Percentiles rank a stretch among this genome's conserved stretches.
Conservation (phyloP, 2,888 invertebrate species). For the Steinernema carpocapsae region DNA sequence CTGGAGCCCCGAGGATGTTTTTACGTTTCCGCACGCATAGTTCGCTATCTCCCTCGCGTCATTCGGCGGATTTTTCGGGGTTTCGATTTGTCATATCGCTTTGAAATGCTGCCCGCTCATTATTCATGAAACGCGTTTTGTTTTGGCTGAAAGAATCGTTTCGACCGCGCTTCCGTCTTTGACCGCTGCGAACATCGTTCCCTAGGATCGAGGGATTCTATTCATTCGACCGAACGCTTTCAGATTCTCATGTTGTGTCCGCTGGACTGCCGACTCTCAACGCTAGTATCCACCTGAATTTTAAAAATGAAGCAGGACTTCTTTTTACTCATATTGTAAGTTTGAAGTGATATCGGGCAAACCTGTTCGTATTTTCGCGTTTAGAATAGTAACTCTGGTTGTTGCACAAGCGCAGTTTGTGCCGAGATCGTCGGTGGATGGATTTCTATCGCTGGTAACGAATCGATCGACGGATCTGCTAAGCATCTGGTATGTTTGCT, state of each 20-base stretch:
- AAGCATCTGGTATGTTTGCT: not conserved
- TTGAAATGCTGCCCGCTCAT: not conserved
- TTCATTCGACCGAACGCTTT: not conserved
- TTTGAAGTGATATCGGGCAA: not conserved
- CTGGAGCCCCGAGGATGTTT: no score
- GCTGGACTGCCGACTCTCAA: not conserved
- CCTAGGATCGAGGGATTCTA: not conserved
- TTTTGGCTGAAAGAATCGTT: no score
- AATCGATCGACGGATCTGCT: not conserved
- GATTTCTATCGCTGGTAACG: not conserved
- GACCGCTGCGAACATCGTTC: no score
- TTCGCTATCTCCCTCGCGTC: no score
- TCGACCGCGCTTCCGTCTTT: no score
- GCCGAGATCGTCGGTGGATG: not conserved
- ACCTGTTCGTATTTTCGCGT: not conserved
- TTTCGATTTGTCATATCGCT: not conserved
- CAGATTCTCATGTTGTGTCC: conserved; percentile 5
- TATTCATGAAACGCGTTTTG: not conserved
- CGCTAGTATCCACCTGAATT: not conserved
- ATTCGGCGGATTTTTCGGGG: no score
- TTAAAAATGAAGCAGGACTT: not conserved
- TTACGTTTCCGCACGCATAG: no score
- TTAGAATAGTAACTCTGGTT: no score
- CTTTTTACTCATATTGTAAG: not conserved
- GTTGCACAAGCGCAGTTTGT: no score